Base-by-base conservation (phyloP, 2,888 invertebrate genomes). In the Eupithecia vulgata region DNA sequence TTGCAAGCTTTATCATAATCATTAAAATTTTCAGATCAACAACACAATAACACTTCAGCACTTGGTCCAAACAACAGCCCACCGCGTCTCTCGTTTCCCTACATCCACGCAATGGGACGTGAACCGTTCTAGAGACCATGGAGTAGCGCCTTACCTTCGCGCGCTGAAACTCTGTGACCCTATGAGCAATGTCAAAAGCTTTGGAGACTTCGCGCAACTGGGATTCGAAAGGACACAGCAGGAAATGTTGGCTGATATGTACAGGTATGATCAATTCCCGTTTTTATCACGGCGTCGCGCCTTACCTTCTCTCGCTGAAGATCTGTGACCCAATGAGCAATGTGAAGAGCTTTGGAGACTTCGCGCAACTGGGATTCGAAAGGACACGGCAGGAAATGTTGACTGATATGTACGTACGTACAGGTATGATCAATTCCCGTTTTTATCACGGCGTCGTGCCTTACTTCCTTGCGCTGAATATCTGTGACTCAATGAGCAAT, bases 71-170 rank as follows among this genome's bases (percentile, higher is more conserved):
- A 95, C 96, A 0, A 95, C 96, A 5, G 97, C 97, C 0, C 95
- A 95, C 80, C 92, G 91, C 42, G 95, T 96, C 0, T 96, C 95
- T 66, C 91, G 95, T 71, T 95, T 96, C 85, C 87, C 94, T 0
- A 90, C 88, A 5, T 91, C 95, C n/a, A 87, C 89, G 1, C 91
- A 90, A 69, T 94, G 94, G 86, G 94, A 94, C 73, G 90, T 95
- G 81, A 90, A 93, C 80, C 92, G 95, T 34, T 88, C 96, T 1
- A 95, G 98, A 37, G 98, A 98, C 87, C 98, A 98, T 81, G 98
- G 98, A 0, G 93, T 98, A 5, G 95, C 97, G 0, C 95, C 97
- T 0, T 98, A 98, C 85, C 88, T 96, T 0, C 92, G 96, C 25
- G 97, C 96, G 70, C 83, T 97, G 57, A 95, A 96, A 66, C 91